Base-by-base conservation (phyloP, 2,888 invertebrate species). In the Steromphala cineraria region DNA sequence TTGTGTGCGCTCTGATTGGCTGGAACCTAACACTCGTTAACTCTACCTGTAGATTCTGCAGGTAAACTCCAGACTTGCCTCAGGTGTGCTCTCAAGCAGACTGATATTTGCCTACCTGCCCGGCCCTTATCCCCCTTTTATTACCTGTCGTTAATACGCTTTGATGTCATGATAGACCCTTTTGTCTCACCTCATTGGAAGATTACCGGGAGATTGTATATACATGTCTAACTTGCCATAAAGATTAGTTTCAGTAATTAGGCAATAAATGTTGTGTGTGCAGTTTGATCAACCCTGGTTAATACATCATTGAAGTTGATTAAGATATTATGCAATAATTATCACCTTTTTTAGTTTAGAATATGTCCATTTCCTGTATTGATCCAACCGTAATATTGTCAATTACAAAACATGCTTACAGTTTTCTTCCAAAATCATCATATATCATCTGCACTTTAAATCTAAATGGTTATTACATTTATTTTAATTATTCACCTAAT, bases 1-100 rank as follows among this genome's bases (percentile, higher is more conserved):
- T 17, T 78, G 10, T 24, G 15, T 74, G 24, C 53, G 19, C 67
- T 80, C 52, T 78, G 78, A 74, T 80, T 74, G 78, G 56, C 52
- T 53, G 76, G 13, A 17, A 17, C 15, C 28, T 46, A 36, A 10
- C 46, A 10, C 46, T 46, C 46, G 46, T 46, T 46, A 46, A 40
- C 36, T 40, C 19, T 71, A 71, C 71, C 71, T 71, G 71, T 40
- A 71, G 28, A 19, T 15, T 15, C 71, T 40, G 71, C 28, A 10
- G 71, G 71, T 71, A 36, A 19, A n/a, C 36, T 36, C 71, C 15
- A 15, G 24, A 36, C 71, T n/a, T 31, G 19, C 31, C 19, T 19
- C 40, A 71, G 71, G 71, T 71, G 36, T 36, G 71, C 24, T 21
- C 56, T 19, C 19, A 7, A 46, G 46, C 46, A 46, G 46, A 46